These are phyloP conservation scores for Tuta absoluta DNA, from an alignment of 2,888 invertebrate genomes.

Conservation along the genomic window DNA sequence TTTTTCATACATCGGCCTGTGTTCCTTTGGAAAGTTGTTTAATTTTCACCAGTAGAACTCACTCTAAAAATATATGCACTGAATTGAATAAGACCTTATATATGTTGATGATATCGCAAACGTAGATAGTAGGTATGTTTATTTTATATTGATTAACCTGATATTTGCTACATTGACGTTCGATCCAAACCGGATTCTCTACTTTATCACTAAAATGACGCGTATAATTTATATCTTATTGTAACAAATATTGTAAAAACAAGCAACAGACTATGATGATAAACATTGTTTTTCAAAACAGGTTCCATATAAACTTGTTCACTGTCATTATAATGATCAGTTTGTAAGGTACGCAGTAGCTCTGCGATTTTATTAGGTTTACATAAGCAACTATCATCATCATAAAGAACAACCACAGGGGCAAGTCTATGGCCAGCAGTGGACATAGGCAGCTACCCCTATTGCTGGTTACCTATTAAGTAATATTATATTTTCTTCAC, in stretches of 20 bases:
- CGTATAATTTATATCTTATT: neutral
- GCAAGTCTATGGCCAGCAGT: too few relatives aligned
- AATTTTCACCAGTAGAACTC: too few relatives aligned
- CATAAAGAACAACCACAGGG: too few relatives aligned
- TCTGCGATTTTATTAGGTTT: neutral
- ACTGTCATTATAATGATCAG: neutral
- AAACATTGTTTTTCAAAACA: neutral
- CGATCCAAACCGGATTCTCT: neutral
- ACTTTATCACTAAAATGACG: constrained; percentile 1
- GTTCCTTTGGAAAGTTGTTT: too few relatives aligned
- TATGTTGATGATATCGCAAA: neutral
- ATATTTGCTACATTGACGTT: neutral
- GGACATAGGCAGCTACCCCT: too few relatives aligned
- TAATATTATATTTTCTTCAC: too few relatives aligned
- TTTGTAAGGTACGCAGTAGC: neutral
- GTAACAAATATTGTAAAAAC: neutral
- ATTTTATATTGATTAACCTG: neutral
- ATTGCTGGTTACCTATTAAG: too few relatives aligned
- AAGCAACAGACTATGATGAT: neutral
- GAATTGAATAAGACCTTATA: too few relatives aligned
- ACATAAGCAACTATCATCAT: neutral
- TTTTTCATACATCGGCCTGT: too few relatives aligned
- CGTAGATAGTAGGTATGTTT: neutral
- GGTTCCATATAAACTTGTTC: constrained; percentile 4
- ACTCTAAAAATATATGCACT: too few relatives aligned